Conservation (phyloP, 1,140 invertebrate genomes). For the Lucilia cuprina region DNA sequence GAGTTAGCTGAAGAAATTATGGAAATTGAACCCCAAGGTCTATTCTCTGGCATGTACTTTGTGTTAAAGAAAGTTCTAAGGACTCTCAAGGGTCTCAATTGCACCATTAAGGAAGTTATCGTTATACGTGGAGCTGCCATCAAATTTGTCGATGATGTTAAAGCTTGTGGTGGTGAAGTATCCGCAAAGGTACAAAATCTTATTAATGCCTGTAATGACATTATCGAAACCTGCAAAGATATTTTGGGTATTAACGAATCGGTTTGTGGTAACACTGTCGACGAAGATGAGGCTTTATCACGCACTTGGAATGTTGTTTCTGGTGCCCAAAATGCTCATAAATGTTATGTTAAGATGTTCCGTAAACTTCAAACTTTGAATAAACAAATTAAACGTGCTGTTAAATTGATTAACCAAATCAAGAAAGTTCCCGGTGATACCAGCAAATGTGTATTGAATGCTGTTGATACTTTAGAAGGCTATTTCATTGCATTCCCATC, state of each 20-base stretch:
- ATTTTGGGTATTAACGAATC: constrained; percentile 43
- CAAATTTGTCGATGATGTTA: constrained; percentile 39
- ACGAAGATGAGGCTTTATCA: not conserved
- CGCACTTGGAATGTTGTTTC: not conserved
- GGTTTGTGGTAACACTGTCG: constrained; percentile 39
- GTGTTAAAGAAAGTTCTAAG: constrained; percentile 41
- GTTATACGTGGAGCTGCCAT: constrained; percentile 46
- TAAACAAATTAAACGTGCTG: constrained; percentile 37
- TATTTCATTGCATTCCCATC: constrained; percentile 50
- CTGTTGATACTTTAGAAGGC: constrained; percentile 39
- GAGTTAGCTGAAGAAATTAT: not conserved
- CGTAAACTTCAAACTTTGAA: constrained; percentile 37
- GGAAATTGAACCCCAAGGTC: not conserved
- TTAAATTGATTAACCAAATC: constrained; percentile 42
- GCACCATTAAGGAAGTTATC: constrained; percentile 48
- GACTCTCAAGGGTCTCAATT: constrained; percentile 50
- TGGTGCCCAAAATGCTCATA: not conserved
- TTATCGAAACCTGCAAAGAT: constrained; percentile 42
- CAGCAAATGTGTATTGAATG: constrained; percentile 40
- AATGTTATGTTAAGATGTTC: constrained; percentile 40
- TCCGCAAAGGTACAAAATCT: constrained; percentile 46
- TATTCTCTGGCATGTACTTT: not conserved
- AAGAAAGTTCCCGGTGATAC: constrained; percentile 47
- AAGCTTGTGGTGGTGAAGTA: constrained; percentile 44
- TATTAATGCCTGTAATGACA: constrained; percentile 45